Evolutionary conservation across 2,113 vertebrate species (phyloP).

Genomic region (Chrysemys picta): DNA sequence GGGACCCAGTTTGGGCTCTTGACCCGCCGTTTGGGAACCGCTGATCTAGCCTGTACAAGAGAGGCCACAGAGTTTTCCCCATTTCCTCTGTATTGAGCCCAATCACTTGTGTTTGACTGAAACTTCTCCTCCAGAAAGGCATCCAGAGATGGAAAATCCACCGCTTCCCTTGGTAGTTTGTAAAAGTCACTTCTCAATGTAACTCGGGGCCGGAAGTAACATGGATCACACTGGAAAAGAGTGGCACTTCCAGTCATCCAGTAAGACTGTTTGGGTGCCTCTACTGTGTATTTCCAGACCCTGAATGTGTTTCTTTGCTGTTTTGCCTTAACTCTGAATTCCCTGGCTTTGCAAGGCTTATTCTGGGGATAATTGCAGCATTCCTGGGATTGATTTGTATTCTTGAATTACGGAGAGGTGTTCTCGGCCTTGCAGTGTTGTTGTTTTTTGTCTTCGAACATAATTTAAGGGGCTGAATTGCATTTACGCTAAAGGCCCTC

Average conservation of each 20-base stretch:
- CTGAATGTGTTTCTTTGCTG: background rate
- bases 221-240: background rate
- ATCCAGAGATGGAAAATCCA: background rate
- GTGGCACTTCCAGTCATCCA: background rate
- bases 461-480: slow-evolving; percentile 1
- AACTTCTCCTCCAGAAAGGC: background rate
- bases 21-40: no score
- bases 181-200: background rate
- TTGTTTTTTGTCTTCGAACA: background rate
- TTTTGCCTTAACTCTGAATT: background rate
- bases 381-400: background rate
- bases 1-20: no score
- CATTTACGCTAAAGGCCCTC: background rate
- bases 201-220: background rate
- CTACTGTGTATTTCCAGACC: background rate
- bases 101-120: background rate
- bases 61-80: background rate
- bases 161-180: background rate
- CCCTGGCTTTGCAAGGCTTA: background rate
- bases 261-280: background rate
- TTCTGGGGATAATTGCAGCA: background rate
- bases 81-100: background rate
- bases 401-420: background rate
- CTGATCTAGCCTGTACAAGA: background rate
- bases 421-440: background rate